Base-by-base conservation (phyloP, 1,140 invertebrate species). In the Drosophila athabasca region DNA sequence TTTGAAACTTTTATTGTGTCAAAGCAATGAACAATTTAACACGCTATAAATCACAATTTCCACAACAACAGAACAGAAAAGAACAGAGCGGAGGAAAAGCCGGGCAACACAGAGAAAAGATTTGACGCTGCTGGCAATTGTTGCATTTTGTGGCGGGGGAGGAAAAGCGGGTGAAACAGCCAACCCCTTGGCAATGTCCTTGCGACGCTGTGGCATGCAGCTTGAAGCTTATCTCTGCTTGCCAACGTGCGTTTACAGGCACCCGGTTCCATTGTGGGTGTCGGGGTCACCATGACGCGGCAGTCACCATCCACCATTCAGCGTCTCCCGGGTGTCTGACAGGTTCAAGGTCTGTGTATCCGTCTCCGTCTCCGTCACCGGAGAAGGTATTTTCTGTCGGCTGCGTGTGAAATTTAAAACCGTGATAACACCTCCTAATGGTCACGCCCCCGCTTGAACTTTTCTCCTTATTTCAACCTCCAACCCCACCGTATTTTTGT, bases 391-490 rank as follows among this genome's bases (percentile, higher is more conserved):
- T 83, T 75, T 55, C 62, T 76, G 66, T 60, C 60, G 73, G 59
- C 82, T 76, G 85, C 75, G 87, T 90, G 87, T 85, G 85, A 90
- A 90, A 90, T 90, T 90, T 90, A 90, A 87, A 90, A 90, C 81
- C 85, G 61, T 90, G 85, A 90, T 90, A 90, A 90, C 78, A 87
- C 87, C 81, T 73, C 77, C 77, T 62, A 62, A 52, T 48, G 43
- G 24, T 24, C 55, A 53, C 41, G 5, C 24, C 24, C 6, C 15
- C 19, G 2, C 39, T 8, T 7, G 7, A 7, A 31, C 7, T 31
- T 31, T 31, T 31, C 3, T 31, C 29, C 29, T 31, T 31, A 31
- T 31, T 31, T 31, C 17, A 19, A 19, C 17, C 17, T 1, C 17
- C 17, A 19, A 19, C 17, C 29, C 29, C 7, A 1, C 29, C 7